A percentile compares a stretch with the other conserved stretches of the same genome.
These are phyloP conservation scores for Pelosia muscerda DNA, from an alignment of 2,888 invertebrate species.

Conservation along the genomic window DNA sequence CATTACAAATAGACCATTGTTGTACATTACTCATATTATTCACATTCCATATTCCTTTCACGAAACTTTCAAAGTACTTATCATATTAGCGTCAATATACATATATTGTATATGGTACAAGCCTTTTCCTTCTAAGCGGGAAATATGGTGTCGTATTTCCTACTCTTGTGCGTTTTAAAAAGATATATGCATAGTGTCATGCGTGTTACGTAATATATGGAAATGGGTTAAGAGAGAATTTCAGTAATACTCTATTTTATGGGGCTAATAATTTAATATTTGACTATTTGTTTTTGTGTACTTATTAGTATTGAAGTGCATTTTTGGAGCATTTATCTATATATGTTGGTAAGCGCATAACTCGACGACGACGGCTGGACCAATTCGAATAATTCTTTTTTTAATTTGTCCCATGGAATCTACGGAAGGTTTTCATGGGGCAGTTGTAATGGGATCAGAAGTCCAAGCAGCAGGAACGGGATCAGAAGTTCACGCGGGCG, in stretches of 20 bases:
- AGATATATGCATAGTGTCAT: constrained; percentile 15
- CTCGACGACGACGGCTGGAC: no score
- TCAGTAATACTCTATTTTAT: background rate
- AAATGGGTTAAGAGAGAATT: constrained; percentile 6
- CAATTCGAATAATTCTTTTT: no score
- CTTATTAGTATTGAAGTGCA: background rate
- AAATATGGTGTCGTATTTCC: constrained; percentile 24
- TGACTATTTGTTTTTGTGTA: background rate
- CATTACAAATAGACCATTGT: background rate
- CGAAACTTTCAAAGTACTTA: constrained; percentile 22
- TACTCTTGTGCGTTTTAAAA: constrained; percentile 16
- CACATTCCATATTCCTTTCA: constrained; percentile 20
- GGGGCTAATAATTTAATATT: background rate
- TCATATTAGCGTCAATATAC: constrained; percentile 24
- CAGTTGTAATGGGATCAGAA: no score
- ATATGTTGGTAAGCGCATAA: no score
- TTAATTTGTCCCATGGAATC: no score
- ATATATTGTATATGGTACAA: constrained; percentile 13
- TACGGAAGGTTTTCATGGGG: no score
- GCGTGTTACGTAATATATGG: background rate
- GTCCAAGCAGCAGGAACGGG: no score
- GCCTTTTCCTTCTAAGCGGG: constrained; percentile 20
- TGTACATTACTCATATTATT: constrained; percentile 11
- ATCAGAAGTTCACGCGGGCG: no score
- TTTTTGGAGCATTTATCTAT: no score